Conservation (phyloP, 2,113 vertebrate species). For the Saccopteryx leptura region DNA sequence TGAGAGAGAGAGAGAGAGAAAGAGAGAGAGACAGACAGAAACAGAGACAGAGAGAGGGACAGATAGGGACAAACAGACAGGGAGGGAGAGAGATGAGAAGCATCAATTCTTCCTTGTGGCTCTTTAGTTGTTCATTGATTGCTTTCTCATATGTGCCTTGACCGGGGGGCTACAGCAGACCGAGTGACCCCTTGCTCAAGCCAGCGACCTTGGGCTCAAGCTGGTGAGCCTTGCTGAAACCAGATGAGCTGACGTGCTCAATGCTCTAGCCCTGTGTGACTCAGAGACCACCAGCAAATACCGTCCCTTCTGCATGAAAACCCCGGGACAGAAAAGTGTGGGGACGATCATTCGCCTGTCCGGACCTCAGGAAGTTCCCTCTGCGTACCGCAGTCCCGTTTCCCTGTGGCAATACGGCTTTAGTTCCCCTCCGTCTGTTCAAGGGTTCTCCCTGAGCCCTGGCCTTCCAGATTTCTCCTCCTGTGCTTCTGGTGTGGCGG, state of each 20-base stretch:
- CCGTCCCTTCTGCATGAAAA: not conserved
- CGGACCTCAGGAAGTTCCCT: not conserved
- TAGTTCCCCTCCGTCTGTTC: not conserved
- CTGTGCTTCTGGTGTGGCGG: not conserved
- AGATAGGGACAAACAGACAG: too few species aligned
- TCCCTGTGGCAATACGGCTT: not conserved
- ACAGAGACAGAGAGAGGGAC: too few species aligned
- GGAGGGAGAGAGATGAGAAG: too few species aligned
- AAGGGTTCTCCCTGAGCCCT: not conserved
- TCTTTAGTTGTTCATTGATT: too few species aligned
- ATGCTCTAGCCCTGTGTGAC: not conserved
- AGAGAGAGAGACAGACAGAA: too few species aligned
- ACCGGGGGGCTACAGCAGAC: too few species aligned
- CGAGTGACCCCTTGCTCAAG: too few species aligned
- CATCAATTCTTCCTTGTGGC: too few species aligned
- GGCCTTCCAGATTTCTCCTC: constrained; percentile 54
- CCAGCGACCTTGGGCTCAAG: too few species aligned
- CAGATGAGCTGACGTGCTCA: not conserved
- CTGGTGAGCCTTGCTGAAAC: too few species aligned
- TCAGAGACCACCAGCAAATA: not conserved
- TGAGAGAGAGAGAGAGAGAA: too few species aligned
- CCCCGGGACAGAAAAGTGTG: not conserved
- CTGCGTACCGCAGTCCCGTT: not conserved
- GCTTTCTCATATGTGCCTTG: not conserved
- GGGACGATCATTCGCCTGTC: not conserved